Evolutionary conservation across 1,140 invertebrate genomes (phyloP), one percentile per base, ranked within the genome.

Genomic region (Dermatophagoides farinae): DNA sequence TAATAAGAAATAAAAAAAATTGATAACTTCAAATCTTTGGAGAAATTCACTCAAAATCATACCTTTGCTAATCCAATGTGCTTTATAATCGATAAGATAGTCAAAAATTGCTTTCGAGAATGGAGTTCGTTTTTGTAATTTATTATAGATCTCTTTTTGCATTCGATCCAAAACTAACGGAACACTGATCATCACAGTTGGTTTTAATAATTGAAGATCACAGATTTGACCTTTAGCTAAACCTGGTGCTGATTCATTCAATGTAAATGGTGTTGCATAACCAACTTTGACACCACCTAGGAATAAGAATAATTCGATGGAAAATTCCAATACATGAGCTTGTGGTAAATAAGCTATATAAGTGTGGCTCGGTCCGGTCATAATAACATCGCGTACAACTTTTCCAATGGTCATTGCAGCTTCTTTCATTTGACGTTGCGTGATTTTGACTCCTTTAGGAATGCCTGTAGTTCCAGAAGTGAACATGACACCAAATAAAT

Each of bases 291-390:
- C 81, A 39, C 92, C 95, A 68, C 47, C 46, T 20, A 61, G 4
- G 10, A 65, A 51, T 16, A 61, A 39, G 20, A 62, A 61, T n/a
- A 63, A 23, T 25, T 63, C 62, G 22, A 59, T 59, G 5, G 55
- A 41, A 10, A 98, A 76, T 74, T 98, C 95, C 66, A 97, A 85
- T 1, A 98, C 91, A 74, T 99, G 95, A 43, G 95, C 95, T 52
- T 98, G 75, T 5, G 95, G 95, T 60, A 99, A 76, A 73, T 95
- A 99, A 38, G 87, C 93, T 70, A 98, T 84, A 66, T 96, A 87
- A n/a, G 50, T 60, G 23, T 60, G 58, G 12, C 22, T 47, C 1
- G 58, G 58, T 18, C 58, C 58, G 25, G 47, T 44, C 38, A 43
- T 14, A 1, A 60, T 60, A 18, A 60, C 23, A 37, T 60, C 47